phyloP scores from a whole-genome alignment of 2,888 invertebrate genomes.

The Phlogophora meticulosa region DNA sequence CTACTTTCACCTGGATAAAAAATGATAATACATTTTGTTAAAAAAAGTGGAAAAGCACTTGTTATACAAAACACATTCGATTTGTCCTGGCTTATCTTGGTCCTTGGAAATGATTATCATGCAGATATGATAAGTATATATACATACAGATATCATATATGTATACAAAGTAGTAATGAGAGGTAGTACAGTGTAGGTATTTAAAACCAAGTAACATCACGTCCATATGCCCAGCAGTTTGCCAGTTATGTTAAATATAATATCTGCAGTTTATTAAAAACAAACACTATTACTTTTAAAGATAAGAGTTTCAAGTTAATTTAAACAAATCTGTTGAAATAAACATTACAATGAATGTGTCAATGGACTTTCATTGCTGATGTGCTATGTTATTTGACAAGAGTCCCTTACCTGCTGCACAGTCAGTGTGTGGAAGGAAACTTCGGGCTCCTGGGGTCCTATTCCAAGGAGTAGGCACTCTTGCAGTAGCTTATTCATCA shows the following conservation, averaged over 20 bases:
- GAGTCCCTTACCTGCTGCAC: slow-evolving; percentile 81
- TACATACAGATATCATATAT: neutral
- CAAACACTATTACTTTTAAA: no score
- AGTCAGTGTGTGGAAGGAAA: slow-evolving; percentile 78
- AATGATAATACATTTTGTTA: neutral
- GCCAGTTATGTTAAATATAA: neutral
- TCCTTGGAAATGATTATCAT: slow-evolving; percentile 10
- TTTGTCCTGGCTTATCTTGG: slow-evolving; percentile 9
- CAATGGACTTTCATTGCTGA: no score
- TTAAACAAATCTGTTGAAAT: no score
- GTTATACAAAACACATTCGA: slow-evolving; percentile 2
- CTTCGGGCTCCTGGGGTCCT: slow-evolving; percentile 73
- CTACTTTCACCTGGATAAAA: slow-evolving; percentile 91
- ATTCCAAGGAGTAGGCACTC: slow-evolving; percentile 92
- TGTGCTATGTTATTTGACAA: neutral
- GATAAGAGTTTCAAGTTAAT: no score
- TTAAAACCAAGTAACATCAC: neutral
- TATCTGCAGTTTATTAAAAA: neutral
- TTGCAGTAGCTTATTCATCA: slow-evolving; percentile 93
- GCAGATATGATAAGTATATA: slow-evolving; percentile 13
- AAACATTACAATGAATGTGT: no score
- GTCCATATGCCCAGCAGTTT: neutral
- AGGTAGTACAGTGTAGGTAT: neutral
- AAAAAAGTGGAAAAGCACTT: neutral
- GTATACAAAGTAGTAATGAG: neutral